Conservation (phyloP, 53 echinoderm and acorn worm genomes). For the Henricia sp. region DNA sequence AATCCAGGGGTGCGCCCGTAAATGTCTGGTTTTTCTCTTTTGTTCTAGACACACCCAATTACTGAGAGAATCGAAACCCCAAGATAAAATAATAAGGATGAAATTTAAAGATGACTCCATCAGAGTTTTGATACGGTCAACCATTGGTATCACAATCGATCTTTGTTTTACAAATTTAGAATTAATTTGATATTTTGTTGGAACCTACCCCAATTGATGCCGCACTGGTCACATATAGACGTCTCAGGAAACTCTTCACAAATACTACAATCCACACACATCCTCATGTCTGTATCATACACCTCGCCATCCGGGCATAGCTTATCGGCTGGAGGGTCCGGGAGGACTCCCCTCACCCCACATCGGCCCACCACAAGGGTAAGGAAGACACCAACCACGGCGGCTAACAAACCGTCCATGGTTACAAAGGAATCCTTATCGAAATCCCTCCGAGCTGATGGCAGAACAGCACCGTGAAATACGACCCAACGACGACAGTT, state of each 20-base stretch:
- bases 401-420: constrained; percentile 26
- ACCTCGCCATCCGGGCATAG: constrained; percentile 57
- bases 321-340: not conserved
- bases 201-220: constrained; percentile 68
- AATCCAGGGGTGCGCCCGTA: no score
- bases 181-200: not conserved
- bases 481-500: no score
- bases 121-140: no score
- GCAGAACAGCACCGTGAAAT: no score
- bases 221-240: constrained; percentile 61
- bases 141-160: no score
- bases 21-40: no score
- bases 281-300: constrained; percentile 56
- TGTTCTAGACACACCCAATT: no score
- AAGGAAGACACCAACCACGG: constrained; percentile 15
- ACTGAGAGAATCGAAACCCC: no score
- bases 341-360: constrained; percentile 1
- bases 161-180: no score
- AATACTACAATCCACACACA: constrained; percentile 64
- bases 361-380: constrained; percentile 16
- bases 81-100: no score
- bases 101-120: no score
- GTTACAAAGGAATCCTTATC: not conserved
- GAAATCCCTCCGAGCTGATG: not conserved
- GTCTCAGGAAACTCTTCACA: constrained; percentile 67